These are phyloP conservation scores for Apamea anceps DNA, from an alignment of 2,888 invertebrate genomes.

Conservation along the genomic window DNA sequence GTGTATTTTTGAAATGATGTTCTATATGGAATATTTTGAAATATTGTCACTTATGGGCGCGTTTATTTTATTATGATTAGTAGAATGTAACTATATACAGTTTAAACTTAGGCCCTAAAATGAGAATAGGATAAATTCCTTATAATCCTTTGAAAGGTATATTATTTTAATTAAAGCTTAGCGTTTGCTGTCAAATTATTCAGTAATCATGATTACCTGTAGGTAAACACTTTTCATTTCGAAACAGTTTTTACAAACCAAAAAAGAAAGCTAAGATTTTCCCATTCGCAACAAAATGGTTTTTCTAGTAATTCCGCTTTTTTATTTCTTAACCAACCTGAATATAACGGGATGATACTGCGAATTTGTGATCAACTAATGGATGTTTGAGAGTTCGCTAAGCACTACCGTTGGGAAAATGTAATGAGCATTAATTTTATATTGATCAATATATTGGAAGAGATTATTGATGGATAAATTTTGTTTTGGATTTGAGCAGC, in stretches of 20 bases:
- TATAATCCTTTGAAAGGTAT: not conserved
- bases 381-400: constrained; percentile 50
- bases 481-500: constrained; percentile 5
- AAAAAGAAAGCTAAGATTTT: not conserved
- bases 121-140: no score
- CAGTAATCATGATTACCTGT: not conserved
- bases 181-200: no score
- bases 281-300: not conserved
- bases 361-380: constrained; percentile 62
- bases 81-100: not conserved
- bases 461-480: constrained; percentile 44
- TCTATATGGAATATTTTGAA: no score
- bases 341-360: constrained; percentile 56
- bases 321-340: not conserved
- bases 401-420: constrained; percentile 31
- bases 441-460: constrained; percentile 26
- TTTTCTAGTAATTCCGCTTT: not conserved
- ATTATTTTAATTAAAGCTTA: no score
- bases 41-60: no score
- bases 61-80: no score
- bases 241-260: not conserved
- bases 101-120: not conserved
- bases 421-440: constrained; percentile 29
- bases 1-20: no score
- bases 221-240: not conserved